These are phyloP conservation scores for Schizopygopsis malacanthus DNA, from an alignment of 2,797 vertebrate species.

Conservation along the genomic window DNA sequence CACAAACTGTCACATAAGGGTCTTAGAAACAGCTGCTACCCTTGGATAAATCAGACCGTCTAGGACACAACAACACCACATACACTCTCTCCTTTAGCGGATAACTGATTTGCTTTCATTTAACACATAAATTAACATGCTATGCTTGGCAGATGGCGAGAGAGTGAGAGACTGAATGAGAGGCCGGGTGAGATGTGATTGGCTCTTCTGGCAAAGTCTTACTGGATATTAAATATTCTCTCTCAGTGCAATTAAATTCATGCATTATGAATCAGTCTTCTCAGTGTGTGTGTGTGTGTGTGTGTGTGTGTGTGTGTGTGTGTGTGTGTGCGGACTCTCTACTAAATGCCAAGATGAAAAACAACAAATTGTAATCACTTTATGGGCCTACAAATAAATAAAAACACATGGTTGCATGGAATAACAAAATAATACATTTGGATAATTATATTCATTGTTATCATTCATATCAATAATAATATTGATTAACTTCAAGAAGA, in stretches of 20 bases:
- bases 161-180: constrained; percentile 21
- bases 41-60: constrained; percentile 23
- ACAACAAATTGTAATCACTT: background rate
- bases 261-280: constrained; percentile 20
- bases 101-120: constrained; percentile 27
- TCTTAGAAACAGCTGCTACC: constrained; percentile 41
- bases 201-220: constrained; percentile 20
- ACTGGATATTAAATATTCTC: background rate
- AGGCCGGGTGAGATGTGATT: constrained; percentile 12
- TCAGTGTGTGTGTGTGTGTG: background rate
- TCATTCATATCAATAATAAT: background rate
- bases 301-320: background rate
- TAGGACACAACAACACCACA: background rate
- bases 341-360: background rate
- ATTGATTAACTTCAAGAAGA: background rate
- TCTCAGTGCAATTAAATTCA: constrained; percentile 16
- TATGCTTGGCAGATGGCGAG: background rate
- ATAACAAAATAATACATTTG: background rate
- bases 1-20: constrained; percentile 35
- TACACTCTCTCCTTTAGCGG: background rate
- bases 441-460: background rate
- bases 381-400: background rate
- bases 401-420: background rate
- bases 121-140: constrained; percentile 23
- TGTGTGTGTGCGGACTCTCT: background rate